Evolutionary conservation across 1,140 invertebrate genomes (phyloP).

Genomic region (Neotoxoptera formosana): DNA sequence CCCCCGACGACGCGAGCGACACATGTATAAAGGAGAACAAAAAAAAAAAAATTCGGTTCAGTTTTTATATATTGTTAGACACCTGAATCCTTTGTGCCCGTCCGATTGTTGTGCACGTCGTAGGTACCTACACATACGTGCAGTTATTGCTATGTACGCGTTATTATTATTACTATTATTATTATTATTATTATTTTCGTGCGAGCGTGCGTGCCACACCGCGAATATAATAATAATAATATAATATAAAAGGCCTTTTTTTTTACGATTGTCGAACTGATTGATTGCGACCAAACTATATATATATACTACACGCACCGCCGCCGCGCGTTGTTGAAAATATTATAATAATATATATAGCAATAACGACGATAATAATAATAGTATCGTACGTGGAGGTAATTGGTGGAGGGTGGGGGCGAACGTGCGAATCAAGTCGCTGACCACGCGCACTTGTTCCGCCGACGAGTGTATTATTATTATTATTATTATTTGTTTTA

Average conservation of each 20-base stretch:
- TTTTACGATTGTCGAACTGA: constrained; percentile 50
- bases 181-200: constrained; percentile 24
- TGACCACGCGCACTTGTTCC: not conserved
- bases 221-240: constrained; percentile 8
- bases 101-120: not conserved
- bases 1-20: constrained; percentile 14
- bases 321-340: not conserved
- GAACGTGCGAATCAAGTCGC: constrained; percentile 16
- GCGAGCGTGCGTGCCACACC: not conserved
- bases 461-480: constrained; percentile 31
- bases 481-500: constrained; percentile 33
- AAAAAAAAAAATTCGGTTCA: constrained; percentile 24
- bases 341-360: not conserved
- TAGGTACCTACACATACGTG: not conserved
- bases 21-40: not conserved
- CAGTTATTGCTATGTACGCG: not conserved
- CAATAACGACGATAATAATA: not conserved
- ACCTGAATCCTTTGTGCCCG: constrained; percentile 46
- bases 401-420: not conserved
- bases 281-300: constrained; percentile 27
- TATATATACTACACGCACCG: not conserved
- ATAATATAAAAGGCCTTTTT: constrained; percentile 25
- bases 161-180: not conserved
- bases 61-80: constrained; percentile 54
- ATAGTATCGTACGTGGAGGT: not conserved